A percentile compares a stretch with the other conserved stretches of the same genome.
Conservation (phyloP, 2,888 invertebrate genomes). For the Tenthredo amoena region DNA sequence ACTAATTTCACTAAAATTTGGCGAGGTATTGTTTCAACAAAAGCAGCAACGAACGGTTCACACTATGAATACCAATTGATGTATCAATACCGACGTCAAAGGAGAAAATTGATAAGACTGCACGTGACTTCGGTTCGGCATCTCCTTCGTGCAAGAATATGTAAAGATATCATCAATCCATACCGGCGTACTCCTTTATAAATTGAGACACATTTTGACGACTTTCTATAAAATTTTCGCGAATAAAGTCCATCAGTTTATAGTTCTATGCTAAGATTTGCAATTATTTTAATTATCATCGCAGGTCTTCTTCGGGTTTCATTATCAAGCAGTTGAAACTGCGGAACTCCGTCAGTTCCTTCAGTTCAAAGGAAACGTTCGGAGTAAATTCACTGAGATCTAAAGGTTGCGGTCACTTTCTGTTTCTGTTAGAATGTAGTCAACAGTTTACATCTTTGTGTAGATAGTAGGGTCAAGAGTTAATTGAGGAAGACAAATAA, state of each 20-base stretch:
- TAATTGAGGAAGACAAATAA: constrained; percentile 15
- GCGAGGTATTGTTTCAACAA: background rate
- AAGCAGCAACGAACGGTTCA: background rate
- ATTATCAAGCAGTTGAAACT: background rate
- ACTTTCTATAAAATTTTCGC: background rate
- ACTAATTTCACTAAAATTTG: background rate
- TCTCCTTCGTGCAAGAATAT: background rate
- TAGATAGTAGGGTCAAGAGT: background rate
- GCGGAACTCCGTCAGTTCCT: background rate
- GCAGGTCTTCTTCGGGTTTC: background rate
- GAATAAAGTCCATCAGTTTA: background rate
- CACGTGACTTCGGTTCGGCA: constrained; percentile 7
- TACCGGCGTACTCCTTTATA: background rate
- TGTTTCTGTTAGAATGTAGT: background rate
- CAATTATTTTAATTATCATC: background rate
- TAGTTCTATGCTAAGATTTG: background rate
- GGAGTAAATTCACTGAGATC: background rate
- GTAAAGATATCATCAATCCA: background rate
- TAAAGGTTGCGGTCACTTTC: background rate
- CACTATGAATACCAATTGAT: constrained; percentile 43
- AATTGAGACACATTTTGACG: background rate
- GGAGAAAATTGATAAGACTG: background rate
- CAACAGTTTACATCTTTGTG: background rate
- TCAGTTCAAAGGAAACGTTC: background rate
- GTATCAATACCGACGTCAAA: constrained; percentile 29